These are phyloP conservation scores for Azorinus chamasolen DNA, from an alignment of 2,888 invertebrate species.

Conservation along the genomic window DNA sequence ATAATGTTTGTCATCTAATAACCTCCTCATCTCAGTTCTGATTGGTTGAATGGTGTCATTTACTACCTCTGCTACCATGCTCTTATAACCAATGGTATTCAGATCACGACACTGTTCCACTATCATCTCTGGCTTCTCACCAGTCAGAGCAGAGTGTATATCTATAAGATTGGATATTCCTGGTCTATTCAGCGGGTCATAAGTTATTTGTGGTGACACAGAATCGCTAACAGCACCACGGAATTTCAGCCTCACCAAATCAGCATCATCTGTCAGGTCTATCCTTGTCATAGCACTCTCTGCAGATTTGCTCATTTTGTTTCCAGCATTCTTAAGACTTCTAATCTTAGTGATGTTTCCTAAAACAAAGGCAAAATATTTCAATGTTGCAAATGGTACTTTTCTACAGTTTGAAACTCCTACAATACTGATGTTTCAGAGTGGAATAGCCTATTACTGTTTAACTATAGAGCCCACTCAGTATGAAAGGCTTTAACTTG, in stretches of 20 bases:
- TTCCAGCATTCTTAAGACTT: conserved; percentile 94
- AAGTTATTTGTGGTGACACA: conserved; percentile 91
- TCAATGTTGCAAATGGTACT: no score
- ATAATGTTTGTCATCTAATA: conserved; percentile 89
- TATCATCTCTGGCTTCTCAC: conserved; percentile 90
- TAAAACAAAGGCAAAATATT: conserved; percentile 41
- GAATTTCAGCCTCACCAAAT: conserved; percentile 91
- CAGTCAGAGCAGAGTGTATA: conserved; percentile 93
- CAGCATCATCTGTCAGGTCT: conserved; percentile 92
- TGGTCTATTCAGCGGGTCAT: conserved; percentile 92
- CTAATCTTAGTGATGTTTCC: conserved; percentile 88
- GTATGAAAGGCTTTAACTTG: no score
- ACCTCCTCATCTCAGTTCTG: conserved; percentile 88
- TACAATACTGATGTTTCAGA: no score
- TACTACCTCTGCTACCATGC: conserved; percentile 91
- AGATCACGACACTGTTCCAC: conserved; percentile 90
- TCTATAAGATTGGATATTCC: conserved; percentile 96
- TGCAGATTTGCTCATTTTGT: conserved; percentile 99
- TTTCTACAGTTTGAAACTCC: no score
- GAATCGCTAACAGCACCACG: conserved; percentile 97
- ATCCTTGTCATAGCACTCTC: conserved; percentile 92
- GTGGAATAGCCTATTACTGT: no score
- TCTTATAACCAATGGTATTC: conserved; percentile 93
- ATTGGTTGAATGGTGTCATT: conserved; percentile 91
- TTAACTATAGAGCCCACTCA: no score